Base-by-base conservation (phyloP, 2,888 invertebrate genomes). In the Amaurobius ferox region DNA sequence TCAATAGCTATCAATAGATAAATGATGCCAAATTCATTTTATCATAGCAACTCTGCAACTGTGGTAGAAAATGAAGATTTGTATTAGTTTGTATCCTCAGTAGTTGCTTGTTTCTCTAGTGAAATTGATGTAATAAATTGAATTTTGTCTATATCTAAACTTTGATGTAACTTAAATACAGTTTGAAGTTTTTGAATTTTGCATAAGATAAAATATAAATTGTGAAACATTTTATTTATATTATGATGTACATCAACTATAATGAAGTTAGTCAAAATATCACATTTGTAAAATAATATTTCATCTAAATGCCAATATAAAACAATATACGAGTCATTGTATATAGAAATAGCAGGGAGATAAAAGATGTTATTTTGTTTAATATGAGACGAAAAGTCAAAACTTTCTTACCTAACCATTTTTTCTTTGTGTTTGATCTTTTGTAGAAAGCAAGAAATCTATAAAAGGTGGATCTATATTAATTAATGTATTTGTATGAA, bases 401-500 rank as follows among this genome's bases (percentile, higher is more conserved):
- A n/a, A 7, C 11, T 35, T 35, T 44, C 11, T 23, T 55, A 19
- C 23, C 55, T 55, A 55, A 55, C 55, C 19, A 5, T 5, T 55
- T 1, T 55, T 55, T 23, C 23, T 6, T 55, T 6, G 6, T n/a
- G 3, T 23, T 23, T 23, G 23, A 55, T 55, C n/a, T 66, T 32
- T 23, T 66, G 5, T n/a, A 1, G 19, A 30, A 29, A 16, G 19
- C 7, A 62, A 64, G 29, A 66, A 66, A 66, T n/a, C n/a, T 66
- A 35, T 66, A 9, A 66, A 66, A 66, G 66, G 66, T 66, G 66
- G 32, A 13, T n/a, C 16, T 71, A 77, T 80, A 62, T 13, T 62
- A 68, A 74, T 71, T 35, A 66, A 32, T 83, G 83, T 85, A 77
- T 77, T 77, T 77, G 77, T 67, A 66, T 35, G 48, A 67, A 83